phyloP scores from a whole-genome alignment of 2,888 invertebrate genomes.

The Nysson spinosus region DNA sequence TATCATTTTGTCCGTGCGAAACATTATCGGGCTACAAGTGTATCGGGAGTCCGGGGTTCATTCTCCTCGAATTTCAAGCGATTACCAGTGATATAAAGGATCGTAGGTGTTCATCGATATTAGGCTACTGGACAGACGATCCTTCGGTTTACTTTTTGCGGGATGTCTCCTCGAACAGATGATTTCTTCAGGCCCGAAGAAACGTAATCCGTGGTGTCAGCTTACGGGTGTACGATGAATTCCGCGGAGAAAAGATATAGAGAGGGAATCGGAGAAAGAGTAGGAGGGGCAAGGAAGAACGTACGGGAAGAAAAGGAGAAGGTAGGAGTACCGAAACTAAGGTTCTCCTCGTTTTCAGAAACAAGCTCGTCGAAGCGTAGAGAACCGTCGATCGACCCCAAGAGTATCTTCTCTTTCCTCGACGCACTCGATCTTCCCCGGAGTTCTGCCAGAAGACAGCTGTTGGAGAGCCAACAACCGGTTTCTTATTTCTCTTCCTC shows the following conservation, averaged over 20 bases:
- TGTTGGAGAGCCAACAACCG: slow-evolving; percentile 53
- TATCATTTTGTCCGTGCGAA: too few species aligned
- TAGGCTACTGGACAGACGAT: slow-evolving; percentile 9
- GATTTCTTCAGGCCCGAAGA: slow-evolving; percentile 31
- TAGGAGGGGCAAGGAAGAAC: slow-evolving; percentile 3
- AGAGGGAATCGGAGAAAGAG: slow-evolving; percentile 19
- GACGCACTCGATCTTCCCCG: slow-evolving; percentile 19
- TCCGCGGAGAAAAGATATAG: slow-evolving; percentile 17
- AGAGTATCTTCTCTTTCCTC: slow-evolving; percentile 11
- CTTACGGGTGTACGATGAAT: slow-evolving; percentile 33
- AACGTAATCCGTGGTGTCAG: slow-evolving; percentile 39
- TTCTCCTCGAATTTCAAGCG: not conserved
- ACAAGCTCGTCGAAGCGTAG: slow-evolving; percentile 28
- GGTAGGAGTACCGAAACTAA: slow-evolving; percentile 36
- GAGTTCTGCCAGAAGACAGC: slow-evolving; percentile 42
- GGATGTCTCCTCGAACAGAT: slow-evolving; percentile 44
- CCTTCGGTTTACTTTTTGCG: slow-evolving; percentile 26
- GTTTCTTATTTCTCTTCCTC: slow-evolving; percentile 31
- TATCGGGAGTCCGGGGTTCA: not conserved
- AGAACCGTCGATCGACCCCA: slow-evolving; percentile 36
- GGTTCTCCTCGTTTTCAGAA: slow-evolving; percentile 36
- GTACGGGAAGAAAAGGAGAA: slow-evolving; percentile 29
- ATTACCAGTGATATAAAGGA: not conserved
- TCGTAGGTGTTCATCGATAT: not conserved
- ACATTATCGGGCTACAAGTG: not conserved